Conservation (phyloP, 1,140 invertebrate species). For the Drosophila malerkotliana region DNA sequence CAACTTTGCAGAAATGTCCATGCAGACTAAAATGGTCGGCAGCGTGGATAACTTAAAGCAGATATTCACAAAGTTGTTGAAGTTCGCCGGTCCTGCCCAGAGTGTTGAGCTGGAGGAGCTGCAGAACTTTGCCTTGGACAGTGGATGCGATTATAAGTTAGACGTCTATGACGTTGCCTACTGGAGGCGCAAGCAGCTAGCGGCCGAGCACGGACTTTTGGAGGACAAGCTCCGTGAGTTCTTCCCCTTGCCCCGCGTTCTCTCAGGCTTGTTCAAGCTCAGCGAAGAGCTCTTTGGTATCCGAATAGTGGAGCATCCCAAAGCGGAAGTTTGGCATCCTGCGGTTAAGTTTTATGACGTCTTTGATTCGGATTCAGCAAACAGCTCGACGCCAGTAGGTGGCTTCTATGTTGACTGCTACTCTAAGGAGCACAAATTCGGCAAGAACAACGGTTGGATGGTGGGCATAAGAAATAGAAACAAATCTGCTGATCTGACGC, state of each 20-base stretch:
- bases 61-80: conserved; percentile 89
- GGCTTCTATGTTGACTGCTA: conserved; percentile 94
- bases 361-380: conserved; percentile 87
- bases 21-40: conserved; percentile 97
- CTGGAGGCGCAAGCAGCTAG: conserved; percentile 91
- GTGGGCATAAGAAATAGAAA: conserved; percentile 89
- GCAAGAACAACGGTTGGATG: conserved; percentile 88
- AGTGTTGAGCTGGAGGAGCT: conserved; percentile 90
- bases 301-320: conserved; percentile 89
- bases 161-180: conserved; percentile 94
- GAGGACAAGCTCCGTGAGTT: conserved; percentile 90
- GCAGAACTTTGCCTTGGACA: conserved; percentile 89
- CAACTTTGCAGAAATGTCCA: conserved; percentile 92
- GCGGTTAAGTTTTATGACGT: conserved; percentile 94
- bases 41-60: conserved; percentile 90
- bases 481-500: conserved; percentile 86
- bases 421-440: conserved; percentile 85
- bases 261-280: conserved; percentile 90
- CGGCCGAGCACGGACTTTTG: conserved; percentile 87
- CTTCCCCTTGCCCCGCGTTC: conserved; percentile 92
- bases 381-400: conserved; percentile 87
- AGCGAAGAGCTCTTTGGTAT: conserved; percentile 92
- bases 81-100: conserved; percentile 89
- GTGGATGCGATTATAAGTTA: conserved; percentile 89
- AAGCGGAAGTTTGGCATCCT: conserved; percentile 91